Base-by-base conservation (phyloP, 2,797 vertebrate genomes). In the Hozukius guyotensis region DNA sequence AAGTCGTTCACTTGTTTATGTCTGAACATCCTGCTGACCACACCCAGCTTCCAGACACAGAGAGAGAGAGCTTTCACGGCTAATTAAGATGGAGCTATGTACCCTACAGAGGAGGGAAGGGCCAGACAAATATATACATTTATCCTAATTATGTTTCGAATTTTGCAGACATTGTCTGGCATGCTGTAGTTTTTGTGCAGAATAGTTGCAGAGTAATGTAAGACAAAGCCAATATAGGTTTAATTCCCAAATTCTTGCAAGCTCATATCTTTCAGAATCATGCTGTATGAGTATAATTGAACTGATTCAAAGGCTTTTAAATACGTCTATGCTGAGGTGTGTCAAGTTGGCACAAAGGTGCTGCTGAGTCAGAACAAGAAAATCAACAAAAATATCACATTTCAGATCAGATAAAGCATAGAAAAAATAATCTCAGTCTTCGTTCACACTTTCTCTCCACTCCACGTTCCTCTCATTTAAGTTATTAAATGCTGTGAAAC, bases 11-110 rank as follows among this genome's bases (percentile, higher is more conserved):
- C 61, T 70, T 92, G 90, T 94, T 93, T 90, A 91, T 79, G 64
- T 87, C 34, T 79, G 78, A 67, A 87, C 84, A 84, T 93, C 92
- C 92, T 92, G 67, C 63, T 10, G 72, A 93, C 90, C 92, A 91
- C 93, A 92, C 94, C 93, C 91, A 75, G 76, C 31, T 20, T 71
- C 49, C 73, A 80, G 75, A 81, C 85, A 80, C 42, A 46, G 42
- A 46, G 64, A 67, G 85, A 67, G 27, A 72, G 77, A 65, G 80
- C 79, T 67, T 87, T 86, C 75, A 91, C n/a, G 10, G 82, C 64
- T 77, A 84, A 90, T 90, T 91, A 86, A 72, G 31, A 73, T 32
- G 5, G 77, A 91, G 81, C 53, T 85, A 89, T 88, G 74, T 42
- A n/a, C 53, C 29, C 49, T 27, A 46, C 24, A 49, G 77, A 75